Percentiles rank a stretch among this genome's conserved stretches.
Evolutionary conservation across 2,797 vertebrate genomes (phyloP).

Genomic region (Epinephelus awoara): DNA sequence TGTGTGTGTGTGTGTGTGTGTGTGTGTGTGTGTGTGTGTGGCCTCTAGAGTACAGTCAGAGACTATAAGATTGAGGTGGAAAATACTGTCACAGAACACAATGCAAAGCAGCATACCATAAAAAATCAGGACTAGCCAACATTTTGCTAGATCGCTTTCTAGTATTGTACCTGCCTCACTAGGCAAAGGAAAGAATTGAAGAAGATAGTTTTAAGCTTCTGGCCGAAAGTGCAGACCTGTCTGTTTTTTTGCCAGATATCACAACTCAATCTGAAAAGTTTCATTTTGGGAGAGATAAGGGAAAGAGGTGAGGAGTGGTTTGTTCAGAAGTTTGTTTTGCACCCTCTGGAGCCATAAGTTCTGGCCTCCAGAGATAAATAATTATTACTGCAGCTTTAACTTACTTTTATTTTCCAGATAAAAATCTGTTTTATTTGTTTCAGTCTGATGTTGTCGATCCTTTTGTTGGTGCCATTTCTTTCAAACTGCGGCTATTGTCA

Average conservation of each 20-base stretch:
- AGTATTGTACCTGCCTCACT: not conserved
- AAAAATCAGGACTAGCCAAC: not conserved
- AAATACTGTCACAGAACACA: conserved; percentile 6
- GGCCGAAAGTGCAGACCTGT: not conserved
- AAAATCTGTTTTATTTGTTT: conserved; percentile 26
- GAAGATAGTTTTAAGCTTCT: not conserved
- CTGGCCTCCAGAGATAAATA: not conserved
- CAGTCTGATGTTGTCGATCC: conserved; percentile 4
- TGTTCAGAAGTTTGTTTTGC: not conserved
- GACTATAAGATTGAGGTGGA: not conserved
- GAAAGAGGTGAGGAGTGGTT: not conserved
- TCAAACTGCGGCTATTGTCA: not conserved
- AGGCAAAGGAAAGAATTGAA: not conserved
- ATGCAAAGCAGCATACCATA: not conserved
- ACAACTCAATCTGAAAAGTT: not conserved
- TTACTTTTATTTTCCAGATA: conserved; percentile 15
- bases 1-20: too few relatives aligned
- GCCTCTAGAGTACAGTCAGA: not conserved
- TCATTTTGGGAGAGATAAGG: not conserved
- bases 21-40: too few relatives aligned
- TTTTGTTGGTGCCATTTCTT: not conserved
- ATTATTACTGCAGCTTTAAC: conserved; percentile 9
- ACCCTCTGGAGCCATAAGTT: not conserved
- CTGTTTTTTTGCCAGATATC: not conserved
- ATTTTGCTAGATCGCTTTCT: not conserved